Evolutionary conservation across 2,797 vertebrate species (phyloP).

Genomic region (Myotis myotis): DNA sequence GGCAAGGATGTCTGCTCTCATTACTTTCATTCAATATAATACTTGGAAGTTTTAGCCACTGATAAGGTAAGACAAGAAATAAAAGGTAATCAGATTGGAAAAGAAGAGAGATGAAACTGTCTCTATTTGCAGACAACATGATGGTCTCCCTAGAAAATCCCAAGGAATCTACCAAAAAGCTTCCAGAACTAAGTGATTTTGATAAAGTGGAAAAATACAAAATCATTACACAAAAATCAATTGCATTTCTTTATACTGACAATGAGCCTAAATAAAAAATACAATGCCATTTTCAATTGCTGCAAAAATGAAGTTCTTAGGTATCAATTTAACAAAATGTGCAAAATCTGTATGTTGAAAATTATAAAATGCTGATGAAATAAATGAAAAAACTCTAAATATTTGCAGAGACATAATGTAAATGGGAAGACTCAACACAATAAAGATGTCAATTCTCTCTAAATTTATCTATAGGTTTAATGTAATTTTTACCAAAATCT

Average conservation of each 20-base stretch:
- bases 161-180: neutral
- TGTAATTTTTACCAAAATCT: slow-evolving; percentile 29
- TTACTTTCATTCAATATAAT: neutral
- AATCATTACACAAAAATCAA: neutral
- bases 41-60: neutral
- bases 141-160: neutral
- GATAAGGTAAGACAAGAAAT: slow-evolving; percentile 27
- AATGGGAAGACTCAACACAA: neutral
- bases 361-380: slow-evolving; percentile 5
- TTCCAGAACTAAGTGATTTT: neutral
- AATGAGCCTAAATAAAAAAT: neutral
- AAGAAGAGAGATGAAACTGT: neutral
- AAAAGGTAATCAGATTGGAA: neutral
- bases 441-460: neutral
- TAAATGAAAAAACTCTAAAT: slow-evolving; percentile 5
- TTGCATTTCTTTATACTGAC: neutral
- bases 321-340: neutral
- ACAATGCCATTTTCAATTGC: neutral
- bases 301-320: slow-evolving; percentile 1
- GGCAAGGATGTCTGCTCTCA: neutral
- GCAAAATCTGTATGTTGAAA: neutral
- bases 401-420: neutral
- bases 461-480: slow-evolving; percentile 23
- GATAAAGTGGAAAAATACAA: neutral
- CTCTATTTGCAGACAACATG: neutral